Base-by-base conservation (phyloP, 2,113 vertebrate species). In the Lagopus muta region DNA sequence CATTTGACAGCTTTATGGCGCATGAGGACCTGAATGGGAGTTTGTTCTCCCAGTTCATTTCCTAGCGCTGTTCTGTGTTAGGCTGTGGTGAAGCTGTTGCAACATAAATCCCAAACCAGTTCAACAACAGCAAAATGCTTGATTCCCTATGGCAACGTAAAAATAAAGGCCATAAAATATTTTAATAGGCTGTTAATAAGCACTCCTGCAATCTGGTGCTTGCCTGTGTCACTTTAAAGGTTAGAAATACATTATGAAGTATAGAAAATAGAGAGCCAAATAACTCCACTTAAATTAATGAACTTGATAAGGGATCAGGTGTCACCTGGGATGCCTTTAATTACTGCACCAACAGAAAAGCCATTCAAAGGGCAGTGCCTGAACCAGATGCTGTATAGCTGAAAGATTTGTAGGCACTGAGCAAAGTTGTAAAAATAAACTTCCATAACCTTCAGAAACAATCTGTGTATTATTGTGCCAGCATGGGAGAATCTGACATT, bases 101-200 rank as follows among this genome's bases (percentile, higher is more conserved):
- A 83, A 78, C 93, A 91, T 97, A 96, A 97, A 97, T 97, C 89
- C 76, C 32, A 45, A 83, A 79, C 34, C 82, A 84, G 76, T 89
- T 89, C 65, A 82, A 85, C 91, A 92, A 88, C 87, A 92, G 87
- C 87, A 92, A 92, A 95, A 97, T 91, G 75, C 70, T 90, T 30
- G 85, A 94, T 92, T 97, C 95, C 96, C 95, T 78, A 24, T 90
- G 91, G 96, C 66, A 83, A 91, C 1, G 0, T 96, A 94, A 96
- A 97, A 95, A 94, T 92, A 96, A 92, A 94, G 66, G 82, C 88
- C 69, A 88, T 97, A 96, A 97, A 97, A 83, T 94, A 97, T 97
- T 96, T 97, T 96, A 96, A 95, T 95, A 91, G 94, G 65, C 93
- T 96, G 91, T 92, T 96, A 97, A 94, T 96, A 95, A 95, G 90